Base-by-base conservation (phyloP, 1,140 invertebrate species). In the Schlechtendalia chinensis region DNA sequence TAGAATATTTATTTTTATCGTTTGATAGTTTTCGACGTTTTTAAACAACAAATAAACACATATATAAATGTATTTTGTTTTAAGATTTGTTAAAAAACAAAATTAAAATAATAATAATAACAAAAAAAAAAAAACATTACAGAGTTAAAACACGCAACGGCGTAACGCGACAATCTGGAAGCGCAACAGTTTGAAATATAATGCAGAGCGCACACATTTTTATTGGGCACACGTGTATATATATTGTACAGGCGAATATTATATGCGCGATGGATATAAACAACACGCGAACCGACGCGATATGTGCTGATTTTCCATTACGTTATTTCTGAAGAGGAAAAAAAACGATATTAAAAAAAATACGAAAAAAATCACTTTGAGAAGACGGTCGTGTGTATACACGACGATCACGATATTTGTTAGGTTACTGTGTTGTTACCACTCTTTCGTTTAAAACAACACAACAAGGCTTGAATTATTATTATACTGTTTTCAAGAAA, bases 11-110 rank as follows among this genome's bases (percentile, higher is more conserved):
- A 39, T 39, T 4, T 39, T 4, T 39, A 39, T 39, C 32, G 3
- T 53, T 54, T 29, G 17, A 17, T 54, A 53, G 24, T 72, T 72
- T 53, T 72, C 24, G 27, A 54, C 47, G 32, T 67, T 67, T 19
- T 67, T 45, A 69, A 69, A 69, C n/a, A 69, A 69, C 47, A 22
- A 69, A 69, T 47, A n/a, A n/a, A n/a, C n/a, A n/a, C n/a, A 50
- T 50, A 39, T 39, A 39, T 39, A 4, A 39, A 4, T 45, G 12
- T 22, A 69, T 10, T 50, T 50, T 4, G 11, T 50, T 50, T 50
- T 50, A 12, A 50, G 14, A 50, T 50, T 12, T 50, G 65, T 69
- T 67, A 45, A 12, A 67, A 67, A 65, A 32, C 11, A 11, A 39
- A 32, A 65, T n/a, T n/a, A n/a, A n/a, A n/a, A n/a, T n/a, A n/a